Conservation (phyloP, 2,797 vertebrate species). For the Anabas testudineus region DNA sequence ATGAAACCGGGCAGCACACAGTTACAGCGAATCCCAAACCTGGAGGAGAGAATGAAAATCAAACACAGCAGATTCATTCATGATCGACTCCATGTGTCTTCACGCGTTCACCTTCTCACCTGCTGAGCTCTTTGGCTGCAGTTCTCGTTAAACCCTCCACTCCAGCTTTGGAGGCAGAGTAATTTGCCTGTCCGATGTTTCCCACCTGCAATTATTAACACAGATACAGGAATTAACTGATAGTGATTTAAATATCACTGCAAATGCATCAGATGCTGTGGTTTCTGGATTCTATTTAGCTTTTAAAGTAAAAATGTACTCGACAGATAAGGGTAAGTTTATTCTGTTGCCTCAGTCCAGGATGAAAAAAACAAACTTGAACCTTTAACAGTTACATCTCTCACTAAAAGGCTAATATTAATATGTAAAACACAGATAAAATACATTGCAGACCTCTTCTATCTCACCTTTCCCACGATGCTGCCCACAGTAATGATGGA, state of each 20-base stretch:
- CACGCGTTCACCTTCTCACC: slow-evolving; percentile 60
- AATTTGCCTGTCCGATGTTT: slow-evolving; percentile 90
- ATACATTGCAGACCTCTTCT: neutral
- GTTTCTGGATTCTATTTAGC: no score
- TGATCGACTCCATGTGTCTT: accelerated
- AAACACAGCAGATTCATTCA: accelerated
- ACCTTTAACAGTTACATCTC: no score
- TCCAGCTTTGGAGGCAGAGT: slow-evolving; percentile 90
- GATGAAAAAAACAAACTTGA: no score
- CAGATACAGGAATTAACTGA: slow-evolving; percentile 12
- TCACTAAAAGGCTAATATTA: neutral
- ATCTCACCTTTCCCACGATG: slow-evolving; percentile 90
- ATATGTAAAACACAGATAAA: accelerated
- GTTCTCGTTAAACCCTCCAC: slow-evolving; percentile 89
- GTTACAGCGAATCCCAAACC: slow-evolving; percentile 91
- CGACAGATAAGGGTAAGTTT: no score
- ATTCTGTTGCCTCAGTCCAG: no score
- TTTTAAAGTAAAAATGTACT: no score
- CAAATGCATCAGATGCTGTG: neutral
- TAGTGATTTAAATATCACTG: neutral
- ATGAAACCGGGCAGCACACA: slow-evolving; percentile 90
- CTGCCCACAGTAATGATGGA: slow-evolving; percentile 92
- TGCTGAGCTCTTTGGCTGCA: slow-evolving; percentile 89
- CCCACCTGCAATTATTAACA: slow-evolving; percentile 82
- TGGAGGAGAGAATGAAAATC: slow-evolving; percentile 45